Base-by-base conservation (phyloP, 2,797 vertebrate genomes). In the Tympanoctomys barrerae region DNA sequence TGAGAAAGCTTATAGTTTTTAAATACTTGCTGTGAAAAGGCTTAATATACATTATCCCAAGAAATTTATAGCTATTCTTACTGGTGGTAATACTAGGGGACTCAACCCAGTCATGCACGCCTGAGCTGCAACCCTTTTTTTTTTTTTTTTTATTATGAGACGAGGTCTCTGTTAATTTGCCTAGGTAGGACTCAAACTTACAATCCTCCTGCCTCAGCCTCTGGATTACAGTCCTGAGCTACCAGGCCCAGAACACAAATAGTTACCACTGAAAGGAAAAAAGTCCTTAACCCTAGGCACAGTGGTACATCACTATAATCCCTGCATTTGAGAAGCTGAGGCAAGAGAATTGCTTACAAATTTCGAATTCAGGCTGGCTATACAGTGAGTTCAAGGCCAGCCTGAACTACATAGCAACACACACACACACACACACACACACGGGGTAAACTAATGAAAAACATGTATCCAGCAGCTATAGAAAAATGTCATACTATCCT, bases 1-100 rank as follows among this genome's bases (percentile, higher is more conserved):
- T 36, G 39, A 28, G 19, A 91, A 94, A 59, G 52, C 22, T 22
- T 61, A 73, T 13, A 42, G 16, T 87, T 92, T 87, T 93, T 24
- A 97, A 93, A 91, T 89, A 70, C 10, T 33, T 86, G 31, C 59
- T 91, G 84, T 33, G 31, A 95, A 94, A 82, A 94, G 14, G 16
- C 21, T 59, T 73, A 84, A 62, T 28, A 19, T 49, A 16, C 21
- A 68, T 92, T 94, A 94, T 31, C n/a, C 49, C 21, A 94, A 83
- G 52, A 94, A 83, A 96, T 88, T 39, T 64, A 66, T 18, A 12
- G 49, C 52, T 62, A 54, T 2, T 81, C 70, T 78, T 64, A 19
- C 80, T 52, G 85, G 21, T 6, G 79, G 77, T 22, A 84, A 22
- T 84, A 52, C 64, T 28, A 28, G 5, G 42, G 42, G 2, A 28